These are phyloP conservation scores for Netelia inedita DNA, from an alignment of 2,888 invertebrate genomes.

Conservation along the genomic window DNA sequence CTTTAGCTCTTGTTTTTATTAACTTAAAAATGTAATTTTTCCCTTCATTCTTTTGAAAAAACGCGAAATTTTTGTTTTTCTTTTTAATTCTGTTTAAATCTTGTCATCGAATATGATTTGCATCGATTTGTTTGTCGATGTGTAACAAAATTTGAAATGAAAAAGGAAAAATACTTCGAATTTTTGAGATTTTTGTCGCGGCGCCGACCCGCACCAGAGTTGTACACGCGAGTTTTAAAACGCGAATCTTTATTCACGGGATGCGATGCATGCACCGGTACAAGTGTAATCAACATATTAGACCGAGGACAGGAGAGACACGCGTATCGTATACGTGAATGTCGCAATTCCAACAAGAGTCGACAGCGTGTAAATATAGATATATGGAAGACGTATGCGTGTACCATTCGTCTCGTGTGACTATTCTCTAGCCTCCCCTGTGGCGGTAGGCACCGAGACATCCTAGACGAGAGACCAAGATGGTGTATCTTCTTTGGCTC, in stretches of 20 bases:
- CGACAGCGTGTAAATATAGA: slow-evolving; percentile 2
- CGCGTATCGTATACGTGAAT: slow-evolving; percentile 60
- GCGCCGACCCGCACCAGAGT: neutral
- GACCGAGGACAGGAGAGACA: slow-evolving; percentile 75
- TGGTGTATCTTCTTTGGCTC: neutral
- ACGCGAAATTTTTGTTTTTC: neutral
- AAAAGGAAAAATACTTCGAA: neutral
- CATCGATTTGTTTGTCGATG: neutral
- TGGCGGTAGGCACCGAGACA: slow-evolving; percentile 45
- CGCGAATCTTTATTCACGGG: slow-evolving; percentile 63
- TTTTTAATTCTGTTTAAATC: neutral
- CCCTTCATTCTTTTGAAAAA: neutral
- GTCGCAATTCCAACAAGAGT: slow-evolving; percentile 65
- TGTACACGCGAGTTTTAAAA: slow-evolving; percentile 2
- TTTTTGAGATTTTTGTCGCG: neutral
- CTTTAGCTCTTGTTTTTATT: no score
- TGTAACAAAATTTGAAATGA: neutral
- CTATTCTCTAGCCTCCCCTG: slow-evolving; percentile 16
- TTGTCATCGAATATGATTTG: neutral
- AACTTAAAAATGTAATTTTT: neutral
- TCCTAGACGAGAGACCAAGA: slow-evolving; percentile 57
- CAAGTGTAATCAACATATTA: slow-evolving; percentile 77
- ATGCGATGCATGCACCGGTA: slow-evolving; percentile 49
- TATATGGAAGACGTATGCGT: neutral
- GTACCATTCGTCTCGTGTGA: slow-evolving; percentile 43